Evolutionary conservation across 2,113 vertebrate species (phyloP), one percentile per base, ranked within the genome.

Genomic region (Cephalopterus ornatus): DNA sequence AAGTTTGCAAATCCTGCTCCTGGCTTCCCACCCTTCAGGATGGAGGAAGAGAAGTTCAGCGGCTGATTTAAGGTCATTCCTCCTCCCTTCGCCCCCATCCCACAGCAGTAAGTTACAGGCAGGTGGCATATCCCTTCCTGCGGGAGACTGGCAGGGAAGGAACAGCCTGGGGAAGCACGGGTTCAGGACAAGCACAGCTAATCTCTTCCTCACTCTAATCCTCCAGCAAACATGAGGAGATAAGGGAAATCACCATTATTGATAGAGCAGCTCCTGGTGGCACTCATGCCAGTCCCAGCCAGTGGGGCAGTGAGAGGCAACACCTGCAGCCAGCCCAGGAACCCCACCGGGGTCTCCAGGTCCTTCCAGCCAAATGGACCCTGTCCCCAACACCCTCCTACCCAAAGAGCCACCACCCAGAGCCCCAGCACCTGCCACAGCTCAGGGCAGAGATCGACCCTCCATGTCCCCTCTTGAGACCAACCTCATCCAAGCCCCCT

Each of bases 131-230:
- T 53, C 80, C 44, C 33, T 67, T 67, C 56, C 63, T 28, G 32
- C 2, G 10, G 72, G 27, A 86, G 35, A 70, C 30, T 49, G 42
- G 75, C 59, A 42, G 66, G 33, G 82, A 85, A 71, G 65, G 37
- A 80, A 66, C 37, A 75, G 81, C 55, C 50, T 5, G 11, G 61
- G 66, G 46, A 70, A 89, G 39, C 6, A 0, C 0, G 16, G 19
- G 14, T 13, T 41, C 37, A 26, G 59, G 59, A 77, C 4, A 85
- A 75, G 14, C 63, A 63, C 18, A 55, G 90, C 41, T 95, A 96
- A 95, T 96, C 94, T 93, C 81, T 58, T 94, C 81, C 93, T 87
- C 32, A 0, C 93, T 81, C 65, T 96, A 97, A 97, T 96, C 96
- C 96, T 95, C 95, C 92, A 61, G 70, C 85, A 96, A 97, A 97